Conservation (phyloP, 2,797 vertebrate species). For the Coranthus polyacanthus region DNA sequence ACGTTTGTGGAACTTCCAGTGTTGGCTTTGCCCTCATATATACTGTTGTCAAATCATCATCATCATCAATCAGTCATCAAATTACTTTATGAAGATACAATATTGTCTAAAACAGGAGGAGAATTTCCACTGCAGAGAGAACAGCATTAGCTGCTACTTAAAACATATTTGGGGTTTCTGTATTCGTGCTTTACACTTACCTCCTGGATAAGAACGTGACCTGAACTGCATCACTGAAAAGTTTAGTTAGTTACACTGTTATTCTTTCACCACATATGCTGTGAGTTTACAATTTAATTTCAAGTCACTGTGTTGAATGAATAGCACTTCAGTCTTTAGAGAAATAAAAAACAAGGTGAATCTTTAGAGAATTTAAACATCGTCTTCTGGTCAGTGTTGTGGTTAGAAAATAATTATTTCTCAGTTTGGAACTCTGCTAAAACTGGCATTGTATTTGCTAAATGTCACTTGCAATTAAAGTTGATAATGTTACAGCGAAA, state of each 20-base stretch:
- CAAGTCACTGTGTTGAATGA: too few relatives aligned
- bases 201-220: neutral
- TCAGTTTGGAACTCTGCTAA: constrained; percentile 71
- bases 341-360: too few relatives aligned
- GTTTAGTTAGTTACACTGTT: too few relatives aligned
- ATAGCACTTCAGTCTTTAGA: too few relatives aligned
- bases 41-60: constrained; percentile 1
- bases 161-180: constrained; percentile 5
- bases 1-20: constrained; percentile 12
- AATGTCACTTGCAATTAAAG: constrained; percentile 89
- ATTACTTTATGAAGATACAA: neutral
- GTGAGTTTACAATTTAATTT: too few relatives aligned
- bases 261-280: too few relatives aligned
- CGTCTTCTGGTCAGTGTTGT: constrained; percentile 73
- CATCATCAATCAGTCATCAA: too few relatives aligned
- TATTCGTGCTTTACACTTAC: neutral
- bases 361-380: constrained; percentile 34
- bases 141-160: neutral
- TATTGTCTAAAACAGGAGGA: constrained; percentile 7
- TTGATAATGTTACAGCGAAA: constrained; percentile 84
- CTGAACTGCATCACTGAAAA: too few relatives aligned
- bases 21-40: constrained; percentile 6
- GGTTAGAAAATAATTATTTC: constrained; percentile 79
- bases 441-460: constrained; percentile 83
- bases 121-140: constrained; percentile 8